Base-by-base conservation (phyloP, 2,888 invertebrate genomes). In the Thymelicus lineola region DNA sequence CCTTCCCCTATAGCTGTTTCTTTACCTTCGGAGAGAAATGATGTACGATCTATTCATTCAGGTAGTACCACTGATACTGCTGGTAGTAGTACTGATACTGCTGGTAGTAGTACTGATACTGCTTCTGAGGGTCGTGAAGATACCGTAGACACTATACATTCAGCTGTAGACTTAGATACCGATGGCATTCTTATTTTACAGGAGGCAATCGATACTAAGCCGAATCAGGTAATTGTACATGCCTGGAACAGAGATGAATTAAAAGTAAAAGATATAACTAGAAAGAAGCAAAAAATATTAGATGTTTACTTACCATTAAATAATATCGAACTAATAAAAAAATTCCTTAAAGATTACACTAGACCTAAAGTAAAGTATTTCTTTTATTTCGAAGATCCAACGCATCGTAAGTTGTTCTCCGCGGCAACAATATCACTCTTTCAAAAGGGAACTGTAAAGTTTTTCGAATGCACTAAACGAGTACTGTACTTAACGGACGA, bases 401-500 rank as follows among this genome's bases (percentile, higher is more conserved):
- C 0, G 7, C 72, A 70, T 35, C 20, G 75, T 10, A 67, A 67
- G 71, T 15, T 28, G 9, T 79, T 76, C 35, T 20, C 48, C 14
- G 17, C 70, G 10, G 65, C 46, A 9, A 57, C 73, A 0, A 73
- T 66, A 0, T 9, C 45, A 35, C 58, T 80, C 15, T 80, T 74
- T 64, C 75, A 74, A 36, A 77, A 77, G 46, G 73, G 62, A 20
- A 35, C 74, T 5, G 55, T 75, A 5, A 71, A 77, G 9, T 36
- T 80, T 0, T 57, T 28, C 7, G 77, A 80, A 73, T 79, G 79
- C 60, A 77, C 76, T 1, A 69, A 79, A 70, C 20, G 77, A 14
- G 73, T 78, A 6, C 55, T 63, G 0, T 65, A 70, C 64, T 15
- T 73, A 2, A 50, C 53, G 12, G 48, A 72, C 20, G 72, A 71